A percentile compares a stretch with the other conserved stretches of the same genome.
Evolutionary conservation across 2,113 vertebrate genomes (phyloP).

Genomic region (Macquaria australasica): DNA sequence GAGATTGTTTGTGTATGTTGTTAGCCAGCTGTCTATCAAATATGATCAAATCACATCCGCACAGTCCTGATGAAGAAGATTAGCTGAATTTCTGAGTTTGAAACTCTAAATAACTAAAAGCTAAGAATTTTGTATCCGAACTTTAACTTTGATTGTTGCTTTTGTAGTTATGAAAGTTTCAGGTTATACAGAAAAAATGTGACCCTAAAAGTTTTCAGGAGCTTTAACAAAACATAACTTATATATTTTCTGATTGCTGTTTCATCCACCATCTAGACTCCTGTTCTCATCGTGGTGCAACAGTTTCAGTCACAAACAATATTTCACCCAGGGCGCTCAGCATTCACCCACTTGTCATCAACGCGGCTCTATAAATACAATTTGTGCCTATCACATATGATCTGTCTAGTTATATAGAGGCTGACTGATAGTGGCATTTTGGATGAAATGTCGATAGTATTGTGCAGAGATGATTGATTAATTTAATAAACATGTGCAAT

Average conservation of each 20-base stretch:
- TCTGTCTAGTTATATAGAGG: neutral
- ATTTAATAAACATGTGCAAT: neutral
- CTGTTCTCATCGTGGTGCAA: neutral
- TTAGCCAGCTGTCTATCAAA: neutral
- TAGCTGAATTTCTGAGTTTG: too few species aligned
- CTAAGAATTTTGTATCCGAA: neutral
- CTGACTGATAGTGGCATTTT: slow-evolving; percentile 9
- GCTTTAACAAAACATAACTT: neutral
- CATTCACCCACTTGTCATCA: neutral
- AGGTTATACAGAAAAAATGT: neutral
- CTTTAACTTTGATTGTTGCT: neutral
- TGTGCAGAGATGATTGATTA: slow-evolving; percentile 21
- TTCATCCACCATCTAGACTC: neutral
- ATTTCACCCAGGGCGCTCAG: neutral
- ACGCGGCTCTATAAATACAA: slow-evolving; percentile 9
- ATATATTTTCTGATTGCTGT: neutral
- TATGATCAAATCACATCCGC: neutral
- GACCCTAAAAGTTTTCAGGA: neutral
- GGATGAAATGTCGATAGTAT: neutral
- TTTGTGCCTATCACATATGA: slow-evolving; percentile 1
- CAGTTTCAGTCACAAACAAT: slow-evolving; percentile 24
- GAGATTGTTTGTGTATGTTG: too few species aligned
- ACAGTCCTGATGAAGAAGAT: neutral
- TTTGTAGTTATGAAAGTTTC: too few species aligned
- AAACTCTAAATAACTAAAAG: too few species aligned